A percentile compares a stretch with the other conserved stretches of the same genome.
Conservation (phyloP, 2,797 vertebrate genomes). For the Emys orbicularis region DNA sequence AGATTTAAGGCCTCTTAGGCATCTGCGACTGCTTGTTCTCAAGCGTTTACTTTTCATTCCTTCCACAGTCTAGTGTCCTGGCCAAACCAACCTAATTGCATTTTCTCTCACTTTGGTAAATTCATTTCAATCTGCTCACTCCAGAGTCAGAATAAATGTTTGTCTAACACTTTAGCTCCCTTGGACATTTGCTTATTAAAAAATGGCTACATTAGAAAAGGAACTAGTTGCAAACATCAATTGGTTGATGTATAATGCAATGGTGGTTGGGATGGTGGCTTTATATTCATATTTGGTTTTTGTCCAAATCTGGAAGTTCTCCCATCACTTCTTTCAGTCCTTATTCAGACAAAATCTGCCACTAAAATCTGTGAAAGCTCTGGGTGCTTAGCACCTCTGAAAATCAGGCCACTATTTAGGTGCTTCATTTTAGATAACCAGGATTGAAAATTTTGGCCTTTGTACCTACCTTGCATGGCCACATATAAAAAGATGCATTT, state of each 20-base stretch:
- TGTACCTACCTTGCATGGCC: not conserved
- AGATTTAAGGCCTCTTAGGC: conserved; percentile 38
- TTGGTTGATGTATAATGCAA: not conserved
- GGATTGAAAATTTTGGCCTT: not conserved
- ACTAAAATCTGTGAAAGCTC: not conserved
- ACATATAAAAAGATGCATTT: not conserved
- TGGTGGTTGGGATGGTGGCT: not conserved
- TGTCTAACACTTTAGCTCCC: not conserved
- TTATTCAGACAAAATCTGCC: not conserved
- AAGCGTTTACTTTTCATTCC: conserved; percentile 35
- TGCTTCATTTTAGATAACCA: not conserved
- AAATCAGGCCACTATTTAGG: not conserved
- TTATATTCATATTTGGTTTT: not conserved
- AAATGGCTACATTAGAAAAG: not conserved
- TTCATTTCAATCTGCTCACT: conserved; percentile 27
- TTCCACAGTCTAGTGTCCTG: not conserved
- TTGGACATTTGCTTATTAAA: not conserved
- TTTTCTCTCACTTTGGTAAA: conserved; percentile 39
- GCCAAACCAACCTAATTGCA: conserved; percentile 19
- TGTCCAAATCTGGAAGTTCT: not conserved
- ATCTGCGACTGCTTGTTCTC: conserved; percentile 38
- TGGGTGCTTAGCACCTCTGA: not conserved
- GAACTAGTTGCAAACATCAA: not conserved
- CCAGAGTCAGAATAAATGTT: conserved; percentile 5
- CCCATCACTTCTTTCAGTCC: not conserved